Conservation (phyloP, 2,113 vertebrate species). For the Jaculus jaculus region DNA sequence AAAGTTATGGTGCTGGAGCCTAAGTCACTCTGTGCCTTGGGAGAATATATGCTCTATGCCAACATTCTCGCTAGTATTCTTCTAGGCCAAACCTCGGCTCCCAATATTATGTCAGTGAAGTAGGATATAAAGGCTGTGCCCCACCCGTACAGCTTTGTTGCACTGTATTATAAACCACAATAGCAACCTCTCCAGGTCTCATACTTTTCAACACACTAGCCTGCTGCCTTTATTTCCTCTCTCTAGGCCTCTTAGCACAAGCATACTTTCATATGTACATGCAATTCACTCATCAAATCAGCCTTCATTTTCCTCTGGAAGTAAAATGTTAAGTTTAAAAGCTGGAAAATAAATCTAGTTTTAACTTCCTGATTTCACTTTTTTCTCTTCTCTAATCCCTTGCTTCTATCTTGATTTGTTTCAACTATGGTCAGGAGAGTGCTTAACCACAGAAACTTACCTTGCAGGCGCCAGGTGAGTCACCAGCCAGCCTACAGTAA, state of each 20-base stretch:
- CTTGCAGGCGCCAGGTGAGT: not conserved
- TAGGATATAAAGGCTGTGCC: not conserved
- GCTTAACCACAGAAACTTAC: not conserved
- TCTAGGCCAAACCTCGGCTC: too few relatives aligned
- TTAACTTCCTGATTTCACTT: not conserved
- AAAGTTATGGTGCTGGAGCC: too few relatives aligned
- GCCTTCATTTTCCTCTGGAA: not conserved
- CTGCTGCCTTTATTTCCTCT: not conserved
- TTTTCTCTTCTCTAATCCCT: not conserved
- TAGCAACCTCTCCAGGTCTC: not conserved
- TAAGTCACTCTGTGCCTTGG: too few relatives aligned
- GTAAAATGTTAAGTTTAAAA: not conserved
- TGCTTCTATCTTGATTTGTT: not conserved
- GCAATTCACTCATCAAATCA: not conserved
- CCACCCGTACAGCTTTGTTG: not conserved
- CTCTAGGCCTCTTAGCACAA: not conserved
- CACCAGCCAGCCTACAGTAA: not conserved
- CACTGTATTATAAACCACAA: not conserved
- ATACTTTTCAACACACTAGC: not conserved
- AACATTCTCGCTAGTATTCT: too few relatives aligned
- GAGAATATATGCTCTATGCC: too few relatives aligned
- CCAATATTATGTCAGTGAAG: not conserved
- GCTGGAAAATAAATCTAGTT: not conserved
- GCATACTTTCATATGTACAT: not conserved
- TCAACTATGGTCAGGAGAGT: not conserved